Conservation (phyloP, 2,113 vertebrate species). For the Malaclemys terrapin region DNA sequence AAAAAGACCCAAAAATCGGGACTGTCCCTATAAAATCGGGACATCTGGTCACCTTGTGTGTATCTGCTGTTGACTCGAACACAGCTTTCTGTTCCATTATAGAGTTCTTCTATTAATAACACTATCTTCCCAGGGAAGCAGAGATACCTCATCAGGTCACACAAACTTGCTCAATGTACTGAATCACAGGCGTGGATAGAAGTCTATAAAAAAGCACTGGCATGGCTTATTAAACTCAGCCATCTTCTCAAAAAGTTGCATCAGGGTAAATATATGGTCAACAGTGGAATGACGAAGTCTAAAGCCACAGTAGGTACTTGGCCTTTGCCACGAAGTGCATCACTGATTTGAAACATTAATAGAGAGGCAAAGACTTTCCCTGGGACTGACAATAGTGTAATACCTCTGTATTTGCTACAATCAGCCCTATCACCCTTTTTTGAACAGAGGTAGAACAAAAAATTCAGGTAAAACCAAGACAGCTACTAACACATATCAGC, state of each 20-base stretch:
- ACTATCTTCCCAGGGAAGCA: neutral
- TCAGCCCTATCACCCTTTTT: neutral
- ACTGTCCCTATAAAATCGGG: too few species aligned
- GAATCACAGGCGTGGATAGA: neutral
- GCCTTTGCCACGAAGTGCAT: neutral
- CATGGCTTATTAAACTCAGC: neutral
- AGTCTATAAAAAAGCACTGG: neutral
- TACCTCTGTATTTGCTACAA: neutral
- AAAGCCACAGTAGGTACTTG: neutral
- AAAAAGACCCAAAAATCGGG: too few species aligned
- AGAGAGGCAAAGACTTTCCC: neutral
- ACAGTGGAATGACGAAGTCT: neutral
- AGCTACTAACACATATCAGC: neutral
- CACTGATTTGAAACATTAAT: neutral
- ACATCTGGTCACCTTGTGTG: too few species aligned
- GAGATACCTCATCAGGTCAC: neutral
- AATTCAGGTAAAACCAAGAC: neutral
- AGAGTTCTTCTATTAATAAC: too few species aligned
- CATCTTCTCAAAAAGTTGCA: neutral
- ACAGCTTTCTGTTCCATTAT: neutral
- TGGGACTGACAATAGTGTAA: neutral
- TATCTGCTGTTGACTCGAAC: neutral
- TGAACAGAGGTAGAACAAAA: neutral
- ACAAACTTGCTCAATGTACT: neutral
- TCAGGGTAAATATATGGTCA: neutral